Conservation (phyloP, 2,113 vertebrate species). For the Prionailurus bengalensis region DNA sequence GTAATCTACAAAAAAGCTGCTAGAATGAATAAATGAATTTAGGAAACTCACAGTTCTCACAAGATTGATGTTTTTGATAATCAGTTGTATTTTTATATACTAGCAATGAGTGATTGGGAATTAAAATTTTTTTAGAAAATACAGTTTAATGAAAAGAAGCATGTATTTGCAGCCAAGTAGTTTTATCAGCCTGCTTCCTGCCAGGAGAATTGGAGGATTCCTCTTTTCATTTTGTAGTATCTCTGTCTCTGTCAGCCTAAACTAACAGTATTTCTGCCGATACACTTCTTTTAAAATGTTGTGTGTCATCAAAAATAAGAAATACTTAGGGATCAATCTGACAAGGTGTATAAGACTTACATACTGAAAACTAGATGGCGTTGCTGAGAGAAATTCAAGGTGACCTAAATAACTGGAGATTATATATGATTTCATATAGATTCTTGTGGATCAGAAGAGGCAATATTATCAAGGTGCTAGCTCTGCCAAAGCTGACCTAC, state of each 20-base stretch:
- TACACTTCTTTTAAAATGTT: not conserved
- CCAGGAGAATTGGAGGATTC: not conserved
- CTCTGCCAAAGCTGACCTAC: not conserved
- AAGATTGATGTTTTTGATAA: not conserved
- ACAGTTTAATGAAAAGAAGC: not conserved
- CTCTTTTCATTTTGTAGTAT: not conserved
- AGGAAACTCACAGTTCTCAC: not conserved
- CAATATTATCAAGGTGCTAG: not conserved
- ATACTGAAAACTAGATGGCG: not conserved
- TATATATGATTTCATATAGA: not conserved
- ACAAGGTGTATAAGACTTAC: not conserved
- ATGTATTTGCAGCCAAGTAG: not conserved
- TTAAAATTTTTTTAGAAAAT: not conserved
- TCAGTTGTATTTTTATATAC: not conserved
- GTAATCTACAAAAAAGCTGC: not conserved
- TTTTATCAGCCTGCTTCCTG: not conserved
- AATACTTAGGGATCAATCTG: not conserved
- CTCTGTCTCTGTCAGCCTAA: not conserved
- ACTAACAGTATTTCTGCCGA: not conserved
- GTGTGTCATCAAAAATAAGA: not conserved
- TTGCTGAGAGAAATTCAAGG: not conserved
- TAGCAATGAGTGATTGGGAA: not conserved
- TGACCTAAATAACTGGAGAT: not conserved
- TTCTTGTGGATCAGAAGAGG: not conserved
- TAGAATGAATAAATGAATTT: not conserved